Evolutionary conservation across 2,797 vertebrate genomes (phyloP).

Genomic region (Craterocephalus amniculus): DNA sequence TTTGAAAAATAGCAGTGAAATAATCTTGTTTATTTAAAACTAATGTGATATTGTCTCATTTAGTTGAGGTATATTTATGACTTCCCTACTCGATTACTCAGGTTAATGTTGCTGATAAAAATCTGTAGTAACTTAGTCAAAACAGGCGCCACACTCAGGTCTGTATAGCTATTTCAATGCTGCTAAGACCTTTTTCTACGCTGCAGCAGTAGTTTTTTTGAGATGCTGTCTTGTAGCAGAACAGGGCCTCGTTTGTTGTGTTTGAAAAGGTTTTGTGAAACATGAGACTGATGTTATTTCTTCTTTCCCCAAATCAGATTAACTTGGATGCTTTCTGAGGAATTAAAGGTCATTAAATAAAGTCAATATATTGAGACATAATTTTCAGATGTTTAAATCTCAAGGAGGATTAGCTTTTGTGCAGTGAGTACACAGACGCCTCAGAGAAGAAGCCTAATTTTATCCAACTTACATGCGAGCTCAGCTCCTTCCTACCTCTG

Average conservation of each 20-base stretch:
- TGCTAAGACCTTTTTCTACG: conserved; percentile 3
- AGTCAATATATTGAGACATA: conserved; percentile 8
- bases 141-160: not conserved
- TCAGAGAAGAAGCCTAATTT: not conserved
- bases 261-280: conserved; percentile 39
- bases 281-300: conserved; percentile 18
- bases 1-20: not conserved
- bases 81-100: not conserved
- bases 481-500: not conserved
- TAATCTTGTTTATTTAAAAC: not conserved
- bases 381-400: not conserved
- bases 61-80: not conserved
- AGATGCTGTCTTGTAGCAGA: not conserved
- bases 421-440: not conserved
- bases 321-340: not conserved
- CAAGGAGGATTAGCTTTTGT: not conserved
- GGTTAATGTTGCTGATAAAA: conserved; percentile 2
- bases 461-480: not conserved
- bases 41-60: not conserved
- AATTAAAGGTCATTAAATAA: not conserved
- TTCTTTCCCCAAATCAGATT: conserved; percentile 9
- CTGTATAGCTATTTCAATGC: conserved; percentile 9
- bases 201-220: conserved; percentile 8
- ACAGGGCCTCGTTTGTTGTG: conserved; percentile 35
- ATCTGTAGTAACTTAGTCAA: not conserved